Evolutionary conservation across 2,113 vertebrate genomes (phyloP).

Genomic region (Delphinapterus leucas): DNA sequence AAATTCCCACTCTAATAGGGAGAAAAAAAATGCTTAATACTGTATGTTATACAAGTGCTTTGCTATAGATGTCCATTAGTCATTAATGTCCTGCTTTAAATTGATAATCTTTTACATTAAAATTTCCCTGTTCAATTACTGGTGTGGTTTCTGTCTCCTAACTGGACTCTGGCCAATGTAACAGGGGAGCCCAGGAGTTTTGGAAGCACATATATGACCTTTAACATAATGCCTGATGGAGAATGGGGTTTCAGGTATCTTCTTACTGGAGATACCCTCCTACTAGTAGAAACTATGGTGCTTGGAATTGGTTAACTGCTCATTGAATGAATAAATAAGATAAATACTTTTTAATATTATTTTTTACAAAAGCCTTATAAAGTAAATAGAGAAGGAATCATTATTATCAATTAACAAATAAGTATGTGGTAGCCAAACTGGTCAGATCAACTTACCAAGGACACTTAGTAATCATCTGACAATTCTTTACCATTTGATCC

Average conservation of each 20-base stretch:
- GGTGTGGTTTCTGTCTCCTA: not conserved
- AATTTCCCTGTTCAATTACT: not conserved
- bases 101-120: not conserved
- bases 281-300: not conserved
- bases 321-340: not conserved
- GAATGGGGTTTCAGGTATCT: not conserved
- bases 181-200: accelerated
- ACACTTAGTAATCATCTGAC: not conserved
- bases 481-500: not conserved
- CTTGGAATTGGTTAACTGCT: not conserved
- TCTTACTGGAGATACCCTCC: not conserved
- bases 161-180: not conserved
- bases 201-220: not conserved
- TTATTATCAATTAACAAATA: not conserved
- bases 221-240: not conserved
- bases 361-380: not conserved
- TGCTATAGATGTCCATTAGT: not conserved
- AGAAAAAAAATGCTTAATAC: not conserved
- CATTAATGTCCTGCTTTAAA: not conserved
- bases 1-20: not conserved
- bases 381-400: not conserved
- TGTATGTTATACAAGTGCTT: not conserved
- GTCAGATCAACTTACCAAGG: not conserved
- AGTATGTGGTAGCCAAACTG: not conserved
- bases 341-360: not conserved